Conservation (phyloP, 1,140 invertebrate species). For the Hetaerina americana region DNA sequence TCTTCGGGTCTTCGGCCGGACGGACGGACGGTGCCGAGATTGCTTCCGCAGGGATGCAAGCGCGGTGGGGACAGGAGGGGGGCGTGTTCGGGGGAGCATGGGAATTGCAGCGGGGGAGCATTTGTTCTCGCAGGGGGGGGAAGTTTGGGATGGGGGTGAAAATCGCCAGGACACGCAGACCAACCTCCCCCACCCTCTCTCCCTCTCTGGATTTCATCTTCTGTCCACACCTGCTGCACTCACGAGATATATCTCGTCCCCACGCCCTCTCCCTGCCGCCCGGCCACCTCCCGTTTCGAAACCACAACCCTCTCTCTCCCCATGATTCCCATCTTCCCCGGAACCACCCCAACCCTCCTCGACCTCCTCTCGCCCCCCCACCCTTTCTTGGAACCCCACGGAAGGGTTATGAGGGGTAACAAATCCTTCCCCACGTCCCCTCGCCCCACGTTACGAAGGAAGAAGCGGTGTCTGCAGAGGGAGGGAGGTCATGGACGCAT, state of each 20-base stretch:
- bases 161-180: background rate
- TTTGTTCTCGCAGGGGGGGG: no score
- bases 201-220: no score
- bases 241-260: background rate
- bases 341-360: background rate
- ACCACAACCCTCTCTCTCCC: background rate
- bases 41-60: no score
- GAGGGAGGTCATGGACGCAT: no score
- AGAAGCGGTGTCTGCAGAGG: no score
- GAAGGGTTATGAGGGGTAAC: background rate
- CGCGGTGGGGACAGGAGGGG: no score
- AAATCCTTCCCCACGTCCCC: background rate
- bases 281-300: background rate
- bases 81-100: background rate
- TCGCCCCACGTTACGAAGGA: background rate
- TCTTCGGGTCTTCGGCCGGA: no score
- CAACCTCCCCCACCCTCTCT: no score
- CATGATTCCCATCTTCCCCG: no score
- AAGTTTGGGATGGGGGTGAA: no score
- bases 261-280: background rate
- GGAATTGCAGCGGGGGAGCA: background rate
- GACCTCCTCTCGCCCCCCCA: no score
- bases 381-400: background rate
- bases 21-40: no score
- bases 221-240: background rate